Evolutionary conservation across 1,140 invertebrate species (phyloP), one percentile per base, ranked within the genome.

Genomic region (Drosophila ogumai): DNA sequence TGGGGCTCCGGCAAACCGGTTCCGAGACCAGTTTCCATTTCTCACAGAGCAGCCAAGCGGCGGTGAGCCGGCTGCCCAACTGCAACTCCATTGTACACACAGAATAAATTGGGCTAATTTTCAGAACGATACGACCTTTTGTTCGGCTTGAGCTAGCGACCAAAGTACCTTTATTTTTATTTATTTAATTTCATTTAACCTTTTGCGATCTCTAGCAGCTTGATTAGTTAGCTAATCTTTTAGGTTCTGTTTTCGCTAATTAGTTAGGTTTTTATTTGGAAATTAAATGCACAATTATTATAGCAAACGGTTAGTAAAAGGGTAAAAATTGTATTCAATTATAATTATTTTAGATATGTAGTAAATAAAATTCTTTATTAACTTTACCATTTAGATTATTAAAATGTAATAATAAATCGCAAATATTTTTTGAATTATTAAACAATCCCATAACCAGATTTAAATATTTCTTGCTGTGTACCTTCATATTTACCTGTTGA

Each of bases 1-100:
- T 84, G 71, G 71, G 61, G 40, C 44, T 32, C 46, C 36, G 36
- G 40, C 15, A 67, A 87, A 88, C 84, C 68, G 61, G 84, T 88
- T 88, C 49, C 59, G 36, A 49, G 66, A 87, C 82, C 79, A 88
- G 84, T 88, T 88, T 87, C 76, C 50, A 82, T 87, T 88, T 88
- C 81, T 76, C 55, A 79, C 36, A 46, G 43, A 41, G 28, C 52
- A 44, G 40, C 44, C 61, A 88, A 88, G 76, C 84, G 84, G 80
- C 72, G 81, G 28, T 52, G 40, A 28, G 54, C 69, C 69, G 60
- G 63, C 73, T 10, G 28, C 59, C 43, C 68, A 58, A 72, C 66
- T 71, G 68, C 66, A 72, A 72, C 68, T 71, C 22, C 66, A 41
- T 38, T 66, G 17, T 43, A 66, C 66, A 69, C 47, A 44, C n/a